Conservation (phyloP, 2,797 vertebrate genomes). For the Antrozous pallidus region DNA sequence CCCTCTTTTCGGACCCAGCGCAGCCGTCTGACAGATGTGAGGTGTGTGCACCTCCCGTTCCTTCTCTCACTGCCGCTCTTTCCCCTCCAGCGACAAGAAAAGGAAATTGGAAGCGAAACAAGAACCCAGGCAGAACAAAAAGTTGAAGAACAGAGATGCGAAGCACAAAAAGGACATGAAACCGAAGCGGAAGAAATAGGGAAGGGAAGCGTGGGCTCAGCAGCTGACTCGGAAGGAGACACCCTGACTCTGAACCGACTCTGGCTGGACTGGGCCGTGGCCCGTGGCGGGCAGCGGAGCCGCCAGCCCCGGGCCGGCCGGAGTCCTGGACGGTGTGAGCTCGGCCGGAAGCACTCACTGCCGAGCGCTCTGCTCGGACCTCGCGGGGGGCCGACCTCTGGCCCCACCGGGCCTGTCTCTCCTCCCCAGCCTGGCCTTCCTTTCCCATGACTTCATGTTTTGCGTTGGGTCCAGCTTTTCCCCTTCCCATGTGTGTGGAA, state of each 20-base stretch:
- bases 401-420: background rate
- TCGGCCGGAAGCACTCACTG: background rate
- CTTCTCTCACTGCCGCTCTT: background rate
- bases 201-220: background rate
- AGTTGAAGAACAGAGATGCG: slow-evolving; percentile 83
- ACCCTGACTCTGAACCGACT: background rate
- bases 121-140: slow-evolving; percentile 86
- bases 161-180: slow-evolving; percentile 81
- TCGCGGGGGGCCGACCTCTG: background rate
- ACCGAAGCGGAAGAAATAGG: slow-evolving; percentile 82
- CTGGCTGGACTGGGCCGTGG: background rate
- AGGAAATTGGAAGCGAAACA: slow-evolving; percentile 85
- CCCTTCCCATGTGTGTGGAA: background rate
- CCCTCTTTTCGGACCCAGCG: background rate
- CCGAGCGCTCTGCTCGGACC: background rate
- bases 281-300: accelerated
- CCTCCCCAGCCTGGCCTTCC: background rate
- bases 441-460: accelerated
- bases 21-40: background rate
- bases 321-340: too few species aligned
- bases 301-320: accelerated
- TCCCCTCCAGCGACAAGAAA: slow-evolving; percentile 91
- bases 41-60: background rate
- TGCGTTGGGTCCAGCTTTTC: background rate
- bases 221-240: background rate